A percentile compares a stretch with the other conserved stretches of the same genome.
These are phyloP conservation scores for Pantherophis guttatus DNA, from an alignment of 2,113 vertebrate species.

Conservation along the genomic window DNA sequence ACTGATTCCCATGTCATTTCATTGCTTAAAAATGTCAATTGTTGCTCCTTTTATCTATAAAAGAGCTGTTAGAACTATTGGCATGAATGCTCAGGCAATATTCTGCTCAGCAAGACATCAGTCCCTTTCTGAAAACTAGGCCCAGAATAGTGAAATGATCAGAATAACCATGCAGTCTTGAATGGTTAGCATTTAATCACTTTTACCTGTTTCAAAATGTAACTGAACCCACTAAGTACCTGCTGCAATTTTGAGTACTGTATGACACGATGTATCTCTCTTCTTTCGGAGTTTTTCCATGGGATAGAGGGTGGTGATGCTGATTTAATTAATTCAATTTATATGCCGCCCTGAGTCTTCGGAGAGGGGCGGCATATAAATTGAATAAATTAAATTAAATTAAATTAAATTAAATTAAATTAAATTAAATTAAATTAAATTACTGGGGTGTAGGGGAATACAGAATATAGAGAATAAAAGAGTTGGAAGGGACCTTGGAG, in stretches of 20 bases:
- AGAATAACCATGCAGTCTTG: neutral
- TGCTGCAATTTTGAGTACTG: neutral
- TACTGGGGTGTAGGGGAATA: neutral
- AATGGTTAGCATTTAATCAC: neutral
- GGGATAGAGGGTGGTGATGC: neutral
- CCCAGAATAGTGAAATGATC: neutral
- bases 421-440: too few relatives aligned
- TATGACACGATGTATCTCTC: neutral
- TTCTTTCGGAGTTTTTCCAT: neutral
- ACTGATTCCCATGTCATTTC: neutral
- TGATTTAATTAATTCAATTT: too few relatives aligned
- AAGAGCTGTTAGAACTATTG: neutral
- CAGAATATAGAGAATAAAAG: neutral
- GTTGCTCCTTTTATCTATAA: neutral
- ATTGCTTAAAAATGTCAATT: neutral
- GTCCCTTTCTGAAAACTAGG: neutral
- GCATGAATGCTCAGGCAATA: neutral
- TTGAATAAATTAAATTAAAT: too few relatives aligned
- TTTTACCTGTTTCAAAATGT: neutral
- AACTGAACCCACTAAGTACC: neutral
- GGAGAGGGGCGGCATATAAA: too few relatives aligned
- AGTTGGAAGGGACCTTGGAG: neutral
- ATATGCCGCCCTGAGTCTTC: too few relatives aligned
- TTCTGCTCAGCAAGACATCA: neutral
- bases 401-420: too few relatives aligned